A percentile compares a stretch with the other conserved stretches of the same genome.
These are phyloP conservation scores for Sinopyrophorus schimmeli DNA, from an alignment of 2,888 invertebrate species.

Conservation along the genomic window DNA sequence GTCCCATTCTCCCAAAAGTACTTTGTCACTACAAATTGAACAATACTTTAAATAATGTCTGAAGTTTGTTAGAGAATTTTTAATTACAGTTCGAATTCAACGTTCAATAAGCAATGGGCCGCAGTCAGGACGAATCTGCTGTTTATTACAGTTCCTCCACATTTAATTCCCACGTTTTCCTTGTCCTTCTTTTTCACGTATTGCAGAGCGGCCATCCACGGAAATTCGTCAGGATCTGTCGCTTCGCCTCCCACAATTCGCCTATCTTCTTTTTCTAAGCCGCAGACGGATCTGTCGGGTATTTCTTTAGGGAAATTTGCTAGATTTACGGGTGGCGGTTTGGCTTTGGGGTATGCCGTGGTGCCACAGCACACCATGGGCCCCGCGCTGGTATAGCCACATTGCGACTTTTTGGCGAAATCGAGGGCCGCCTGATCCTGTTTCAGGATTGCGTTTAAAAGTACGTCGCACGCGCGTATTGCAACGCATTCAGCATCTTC, in stretches of 20 bases:
- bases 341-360: background rate
- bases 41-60: background rate
- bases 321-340: background rate
- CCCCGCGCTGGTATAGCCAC: constrained; percentile 31
- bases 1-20: constrained; percentile 58
- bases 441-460: background rate
- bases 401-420: constrained; percentile 10
- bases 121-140: constrained; percentile 60
- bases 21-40: constrained; percentile 32
- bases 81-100: constrained; percentile 54
- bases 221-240: constrained; percentile 55
- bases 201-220: constrained; percentile 57
- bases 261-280: constrained; percentile 16
- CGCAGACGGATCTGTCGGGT: constrained; percentile 28
- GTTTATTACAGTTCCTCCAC: constrained; percentile 61
- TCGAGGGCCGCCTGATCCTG: constrained; percentile 1
- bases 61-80: background rate
- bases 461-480: background rate
- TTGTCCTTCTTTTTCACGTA: constrained; percentile 44
- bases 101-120: constrained; percentile 56
- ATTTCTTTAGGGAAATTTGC: constrained; percentile 9
- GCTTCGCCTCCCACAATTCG: constrained; percentile 50
- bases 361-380: constrained; percentile 57
- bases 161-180: constrained; percentile 44
- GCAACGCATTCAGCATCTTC: constrained; percentile 10